phyloP scores from a whole-genome alignment of 2,113 vertebrate species.

The Nibea coibor region DNA sequence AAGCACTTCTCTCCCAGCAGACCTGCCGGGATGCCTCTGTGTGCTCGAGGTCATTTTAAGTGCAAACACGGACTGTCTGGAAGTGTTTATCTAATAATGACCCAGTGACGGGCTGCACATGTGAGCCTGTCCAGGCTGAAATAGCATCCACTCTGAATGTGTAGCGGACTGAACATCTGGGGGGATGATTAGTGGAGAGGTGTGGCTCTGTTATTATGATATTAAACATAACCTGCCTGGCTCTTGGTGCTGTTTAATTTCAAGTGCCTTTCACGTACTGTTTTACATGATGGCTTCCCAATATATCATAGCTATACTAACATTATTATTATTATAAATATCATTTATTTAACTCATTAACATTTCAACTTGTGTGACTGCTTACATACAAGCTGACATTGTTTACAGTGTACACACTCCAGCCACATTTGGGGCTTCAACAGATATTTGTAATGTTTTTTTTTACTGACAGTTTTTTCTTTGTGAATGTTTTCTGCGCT shows the following conservation, averaged over 20 bases:
- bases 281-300: neutral
- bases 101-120: conserved; percentile 57
- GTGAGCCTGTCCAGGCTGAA: conserved; percentile 65
- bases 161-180: conserved; percentile 59
- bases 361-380: neutral
- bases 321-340: neutral
- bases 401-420: neutral
- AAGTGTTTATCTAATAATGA: conserved; percentile 71
- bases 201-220: conserved; percentile 44
- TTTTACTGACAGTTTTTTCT: neutral
- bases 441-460: neutral
- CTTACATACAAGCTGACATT: neutral
- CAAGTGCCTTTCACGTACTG: neutral
- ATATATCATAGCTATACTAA: neutral
- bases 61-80: conserved; percentile 63
- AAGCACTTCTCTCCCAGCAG: neutral
- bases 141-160: conserved; percentile 35
- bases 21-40: conserved; percentile 32
- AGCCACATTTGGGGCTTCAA: neutral
- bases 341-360: neutral
- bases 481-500: neutral
- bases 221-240: conserved; percentile 23
- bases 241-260: conserved; percentile 7
- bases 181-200: conserved; percentile 51
- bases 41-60: conserved; percentile 49